These are phyloP conservation scores for Chymomyza costata DNA, from an alignment of 1,140 invertebrate genomes.

Conservation along the genomic window DNA sequence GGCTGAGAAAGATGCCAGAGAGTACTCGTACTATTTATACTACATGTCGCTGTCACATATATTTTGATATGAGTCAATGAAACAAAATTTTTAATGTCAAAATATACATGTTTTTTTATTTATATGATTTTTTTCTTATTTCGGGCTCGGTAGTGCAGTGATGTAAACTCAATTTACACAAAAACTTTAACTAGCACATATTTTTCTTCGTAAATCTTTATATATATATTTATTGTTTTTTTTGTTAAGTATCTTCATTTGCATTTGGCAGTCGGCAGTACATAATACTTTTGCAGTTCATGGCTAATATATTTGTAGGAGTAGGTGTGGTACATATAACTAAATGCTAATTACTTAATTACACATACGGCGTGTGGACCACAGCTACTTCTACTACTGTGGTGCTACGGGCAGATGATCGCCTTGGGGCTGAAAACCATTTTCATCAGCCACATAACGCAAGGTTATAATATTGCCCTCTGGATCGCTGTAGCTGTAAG, in stretches of 20 bases:
- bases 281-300: slow-evolving; percentile 30
- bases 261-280: slow-evolving; percentile 27
- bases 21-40: slow-evolving; percentile 14
- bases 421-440: slow-evolving; percentile 77
- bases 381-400: slow-evolving; percentile 52
- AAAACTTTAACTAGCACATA: too few species aligned
- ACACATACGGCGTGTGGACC: slow-evolving; percentile 14
- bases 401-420: slow-evolving; percentile 81
- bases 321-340: slow-evolving; percentile 19
- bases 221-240: slow-evolving; percentile 33
- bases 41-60: slow-evolving; percentile 17
- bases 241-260: slow-evolving; percentile 9
- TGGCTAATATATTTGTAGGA: too few species aligned
- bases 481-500: slow-evolving; percentile 83
- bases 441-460: slow-evolving; percentile 86
- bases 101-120: slow-evolving; percentile 26
- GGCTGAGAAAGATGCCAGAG: slow-evolving; percentile 42
- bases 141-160: slow-evolving; percentile 24
- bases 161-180: too few species aligned
- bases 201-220: slow-evolving; percentile 44
- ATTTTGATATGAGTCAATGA: slow-evolving; percentile 36
- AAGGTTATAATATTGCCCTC: slow-evolving; percentile 83
- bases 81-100: slow-evolving; percentile 39
- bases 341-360: slow-evolving; percentile 31
- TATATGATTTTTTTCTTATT: slow-evolving; percentile 10